phyloP scores from a whole-genome alignment of 2,113 vertebrate species.

The Leucopternis melanops region DNA sequence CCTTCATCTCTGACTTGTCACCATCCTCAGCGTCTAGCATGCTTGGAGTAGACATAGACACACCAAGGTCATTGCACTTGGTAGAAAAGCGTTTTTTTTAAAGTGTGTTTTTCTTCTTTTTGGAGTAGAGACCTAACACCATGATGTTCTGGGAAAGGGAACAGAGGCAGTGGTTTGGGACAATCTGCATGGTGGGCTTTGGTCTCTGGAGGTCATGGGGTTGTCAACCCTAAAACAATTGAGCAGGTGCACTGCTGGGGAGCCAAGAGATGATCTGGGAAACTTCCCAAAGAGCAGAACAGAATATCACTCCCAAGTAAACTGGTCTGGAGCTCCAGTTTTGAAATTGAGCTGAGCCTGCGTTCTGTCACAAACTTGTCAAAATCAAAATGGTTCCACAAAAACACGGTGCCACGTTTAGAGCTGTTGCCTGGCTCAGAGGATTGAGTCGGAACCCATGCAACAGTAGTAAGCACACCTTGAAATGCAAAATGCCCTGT shows the following conservation, averaged over 20 bases:
- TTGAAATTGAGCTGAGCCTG: neutral
- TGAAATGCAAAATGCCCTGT: neutral
- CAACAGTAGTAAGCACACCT: neutral
- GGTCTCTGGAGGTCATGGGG: neutral
- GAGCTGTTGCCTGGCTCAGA: neutral
- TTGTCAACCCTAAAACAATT: neutral
- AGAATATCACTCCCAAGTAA: neutral
- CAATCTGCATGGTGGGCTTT: neutral
- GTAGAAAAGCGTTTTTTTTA: neutral
- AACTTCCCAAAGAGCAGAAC: neutral
- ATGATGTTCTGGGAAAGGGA: neutral
- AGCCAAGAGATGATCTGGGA: neutral
- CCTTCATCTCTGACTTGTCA: neutral
- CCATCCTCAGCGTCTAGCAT: neutral
- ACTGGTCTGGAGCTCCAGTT: neutral
- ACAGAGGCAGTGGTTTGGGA: neutral
- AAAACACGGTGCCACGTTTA: neutral
- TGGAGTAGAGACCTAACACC: neutral
- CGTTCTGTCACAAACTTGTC: neutral
- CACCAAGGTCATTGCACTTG: neutral
- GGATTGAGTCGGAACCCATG: neutral
- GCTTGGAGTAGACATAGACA: neutral
- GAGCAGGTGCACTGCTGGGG: neutral
- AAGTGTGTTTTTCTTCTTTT: neutral
- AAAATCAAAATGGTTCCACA: neutral